Base-by-base conservation (phyloP, 2,797 vertebrate genomes). In the Gorsachius magnificus region DNA sequence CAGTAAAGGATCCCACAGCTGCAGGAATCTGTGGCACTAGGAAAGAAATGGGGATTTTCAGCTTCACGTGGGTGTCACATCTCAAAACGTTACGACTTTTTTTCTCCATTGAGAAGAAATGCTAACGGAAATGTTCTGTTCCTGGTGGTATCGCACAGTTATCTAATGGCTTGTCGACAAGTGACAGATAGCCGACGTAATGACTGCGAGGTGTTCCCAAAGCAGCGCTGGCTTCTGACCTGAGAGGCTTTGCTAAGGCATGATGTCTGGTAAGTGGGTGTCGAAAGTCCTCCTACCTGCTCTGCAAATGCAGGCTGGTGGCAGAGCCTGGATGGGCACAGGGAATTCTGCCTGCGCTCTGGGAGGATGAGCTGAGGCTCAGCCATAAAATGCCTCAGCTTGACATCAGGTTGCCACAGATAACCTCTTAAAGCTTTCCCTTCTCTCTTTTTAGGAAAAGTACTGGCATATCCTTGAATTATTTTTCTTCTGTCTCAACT, bases 331-430 rank as follows among this genome's bases (percentile, higher is more conserved):
- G 45, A 35, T 0, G 0, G n/a, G 60, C 71, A 53, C 26, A 20
- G 0, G 0, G 69, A 61, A 38, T 45, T 69, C 63, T 74, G 20
- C 50, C 46, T 24, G 45, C 1, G 0, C 25, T 41, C n/a, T 0
- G 2, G 68, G n/a, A 77, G 25, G 21, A 29, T 31, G 24, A 54
- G 57, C 56, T 48, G 64, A 48, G 22, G 33, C 43, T 81, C 58
- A 31, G 54, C 13, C 31, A 12, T 33, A 36, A 79, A 69, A 56
- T 45, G 16, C 58, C 65, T 77, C 48, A 41, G 56, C 17, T 31
- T 63, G 35, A 31, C 48, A 53, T 57, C 54, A 57, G 29, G 22
- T 91, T 74, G 22, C 65, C 3, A 0, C 22, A 53, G 57, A 61
- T 61, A 75, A 70, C 15, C 28, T 36, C 43, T 60, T 58, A 18